Conservation (phyloP, 2,113 vertebrate genomes). For the Syngnathus scovelli region DNA sequence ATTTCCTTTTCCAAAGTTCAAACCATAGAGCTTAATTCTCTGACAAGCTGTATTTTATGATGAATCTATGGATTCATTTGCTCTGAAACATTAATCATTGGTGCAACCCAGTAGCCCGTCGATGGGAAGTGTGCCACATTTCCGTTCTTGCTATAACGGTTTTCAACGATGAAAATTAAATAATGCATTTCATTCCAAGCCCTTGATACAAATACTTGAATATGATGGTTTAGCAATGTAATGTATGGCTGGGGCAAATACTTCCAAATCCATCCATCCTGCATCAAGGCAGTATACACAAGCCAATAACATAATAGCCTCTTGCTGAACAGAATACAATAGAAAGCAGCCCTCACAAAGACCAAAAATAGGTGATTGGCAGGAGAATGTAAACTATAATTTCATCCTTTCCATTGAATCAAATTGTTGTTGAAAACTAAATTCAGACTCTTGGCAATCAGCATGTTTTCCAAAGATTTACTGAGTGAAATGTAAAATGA, state of each 20-base stretch:
- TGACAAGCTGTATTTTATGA: constrained; percentile 5
- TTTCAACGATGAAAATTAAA: not conserved
- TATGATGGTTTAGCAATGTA: not conserved
- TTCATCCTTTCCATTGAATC: not conserved
- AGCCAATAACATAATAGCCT: constrained; percentile 8
- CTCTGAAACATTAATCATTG: constrained; percentile 28
- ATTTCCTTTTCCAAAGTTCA: constrained; percentile 18
- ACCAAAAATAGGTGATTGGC: constrained; percentile 1
- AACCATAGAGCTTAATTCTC: constrained; percentile 8
- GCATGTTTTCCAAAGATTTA: not conserved
- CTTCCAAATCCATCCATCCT: not conserved
- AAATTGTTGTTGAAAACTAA: constrained; percentile 1
- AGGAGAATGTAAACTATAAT: constrained; percentile 1
- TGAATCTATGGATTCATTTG: constrained; percentile 8
- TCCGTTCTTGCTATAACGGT: not conserved
- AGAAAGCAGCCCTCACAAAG: not conserved
- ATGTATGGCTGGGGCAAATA: not conserved
- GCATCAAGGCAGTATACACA: constrained; percentile 1
- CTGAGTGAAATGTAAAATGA: constrained; percentile 1
- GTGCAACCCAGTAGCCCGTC: not conserved
- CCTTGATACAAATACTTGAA: not conserved
- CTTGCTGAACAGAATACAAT: not conserved
- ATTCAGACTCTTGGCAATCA: not conserved
- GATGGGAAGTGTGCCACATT: not conserved
- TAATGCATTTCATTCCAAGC: not conserved